Percentiles rank a stretch among this genome's conserved stretches.
These are phyloP conservation scores for Rhynchophorus ferrugineus DNA, from an alignment of 1,140 invertebrate genomes.

Conservation along the genomic window DNA sequence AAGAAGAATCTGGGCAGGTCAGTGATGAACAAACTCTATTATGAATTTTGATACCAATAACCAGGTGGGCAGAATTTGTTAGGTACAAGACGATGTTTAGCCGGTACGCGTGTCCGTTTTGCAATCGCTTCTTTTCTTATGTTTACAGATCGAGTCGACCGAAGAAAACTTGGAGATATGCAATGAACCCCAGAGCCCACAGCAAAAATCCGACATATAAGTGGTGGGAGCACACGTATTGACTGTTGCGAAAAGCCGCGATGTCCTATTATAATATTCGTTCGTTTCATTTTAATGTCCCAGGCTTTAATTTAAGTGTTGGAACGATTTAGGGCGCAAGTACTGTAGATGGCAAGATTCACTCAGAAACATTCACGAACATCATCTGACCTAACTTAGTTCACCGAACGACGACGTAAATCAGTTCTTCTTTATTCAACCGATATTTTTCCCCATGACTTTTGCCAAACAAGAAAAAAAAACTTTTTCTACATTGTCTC, in stretches of 20 bases:
- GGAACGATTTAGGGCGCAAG: not conserved
- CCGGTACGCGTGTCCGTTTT: not conserved
- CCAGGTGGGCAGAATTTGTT: slow-evolving; percentile 31
- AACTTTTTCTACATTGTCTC: too few relatives aligned
- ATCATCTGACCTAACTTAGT: not conserved
- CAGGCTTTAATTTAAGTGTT: not conserved
- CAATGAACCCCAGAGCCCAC: not conserved
- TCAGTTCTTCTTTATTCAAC: too few relatives aligned
- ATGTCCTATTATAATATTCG: not conserved
- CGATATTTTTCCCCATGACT: too few relatives aligned
- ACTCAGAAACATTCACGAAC: not conserved
- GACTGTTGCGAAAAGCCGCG: not conserved
- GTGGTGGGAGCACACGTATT: not conserved
- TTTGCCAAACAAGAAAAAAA: too few relatives aligned
- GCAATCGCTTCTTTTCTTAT: not conserved
- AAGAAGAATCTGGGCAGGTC: slow-evolving; percentile 30
- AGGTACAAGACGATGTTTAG: too few relatives aligned
- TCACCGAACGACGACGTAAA: too few relatives aligned
- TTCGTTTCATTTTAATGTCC: not conserved
- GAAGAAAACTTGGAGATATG: not conserved
- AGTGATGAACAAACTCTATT: slow-evolving; percentile 18
- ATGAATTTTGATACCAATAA: slow-evolving; percentile 9
- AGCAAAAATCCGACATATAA: slow-evolving; percentile 1
- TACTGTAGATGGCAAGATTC: not conserved
- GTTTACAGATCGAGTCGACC: not conserved